Evolutionary conservation across 2,888 invertebrate species (phyloP), one percentile per base, ranked within the genome.

Genomic region (Rhodophaea formosa): DNA sequence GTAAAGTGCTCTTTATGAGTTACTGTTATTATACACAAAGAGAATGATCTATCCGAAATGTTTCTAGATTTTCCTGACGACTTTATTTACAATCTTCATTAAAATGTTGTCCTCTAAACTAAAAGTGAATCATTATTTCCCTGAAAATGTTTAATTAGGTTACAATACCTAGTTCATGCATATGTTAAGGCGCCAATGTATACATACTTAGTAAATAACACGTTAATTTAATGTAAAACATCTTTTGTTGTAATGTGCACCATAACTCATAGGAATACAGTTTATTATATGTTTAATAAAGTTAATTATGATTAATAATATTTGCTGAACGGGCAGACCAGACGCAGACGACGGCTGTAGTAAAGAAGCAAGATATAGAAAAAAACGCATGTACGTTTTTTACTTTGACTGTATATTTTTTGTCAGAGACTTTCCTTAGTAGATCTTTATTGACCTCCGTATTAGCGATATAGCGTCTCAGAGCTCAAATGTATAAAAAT

Each of bases 281-380:
- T 59, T 58, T 58, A 51, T 32, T 3, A 12, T 35, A 32, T 10
- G 12, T 15, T 35, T 54, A 54, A 16, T 44, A 1, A 43, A 57
- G 56, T 55, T 58, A 53, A 61, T 49, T 53, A 55, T 77, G 75
- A 79, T 79, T 79, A 82, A 81, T 77, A 66, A 64, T 73, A 68
- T 72, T 69, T 66, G 68, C 62, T 70, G 72, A 71, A 86, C 84
- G 86, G 87, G 82, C 75, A 71, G 71, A 60, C 77, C 83, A 86
- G 87, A 87, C 86, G 74, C 66, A 72, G 69, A 74, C 72, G 69
- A 71, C 63, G 46, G 57, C 59, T 69, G 66, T 63, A 61, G 58
- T 56, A 58, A 71, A 80, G 79, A 85, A 83, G 84, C 6, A 12
- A 12, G n/a, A 12, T 3, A 39, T 5, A 39, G 39, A 39, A 10